Conservation (phyloP, 2,797 vertebrate species). For the Phrynocephalus guinanensis region DNA sequence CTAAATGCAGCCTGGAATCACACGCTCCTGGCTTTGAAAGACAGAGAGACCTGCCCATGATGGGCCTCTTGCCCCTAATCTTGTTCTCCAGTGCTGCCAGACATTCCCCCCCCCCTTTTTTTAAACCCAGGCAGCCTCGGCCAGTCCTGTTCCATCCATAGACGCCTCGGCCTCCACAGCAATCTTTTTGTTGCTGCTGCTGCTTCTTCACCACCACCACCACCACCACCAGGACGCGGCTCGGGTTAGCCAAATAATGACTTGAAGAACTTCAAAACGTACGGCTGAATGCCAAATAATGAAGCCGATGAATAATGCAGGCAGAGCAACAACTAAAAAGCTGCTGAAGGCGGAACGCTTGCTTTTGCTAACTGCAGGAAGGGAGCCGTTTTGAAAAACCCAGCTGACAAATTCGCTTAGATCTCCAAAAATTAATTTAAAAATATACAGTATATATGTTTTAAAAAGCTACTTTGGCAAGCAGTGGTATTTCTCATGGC, state of each 20-base stretch:
- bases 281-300: slow-evolving; percentile 27
- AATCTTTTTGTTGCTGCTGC: no score
- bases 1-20: no score
- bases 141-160: no score
- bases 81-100: not conserved
- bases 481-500: not conserved
- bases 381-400: slow-evolving; percentile 3
- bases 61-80: not conserved
- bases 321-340: not conserved
- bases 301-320: slow-evolving; percentile 34
- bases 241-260: slow-evolving; percentile 23
- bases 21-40: no score
- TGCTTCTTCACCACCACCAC: not conserved
- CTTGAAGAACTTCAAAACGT: slow-evolving; percentile 23
- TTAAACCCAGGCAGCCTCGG: no score
- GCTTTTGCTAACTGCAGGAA: slow-evolving; percentile 14
- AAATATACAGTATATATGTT: no score
- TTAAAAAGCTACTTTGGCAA: not conserved
- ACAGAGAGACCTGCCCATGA: no score
- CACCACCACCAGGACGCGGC: not conserved
- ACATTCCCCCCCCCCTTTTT: not conserved
- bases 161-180: accelerated
- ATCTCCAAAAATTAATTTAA: not conserved
- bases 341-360: not conserved
- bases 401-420: slow-evolving; percentile 27